Base-by-base conservation (phyloP, 1,140 invertebrate genomes). In the Leptinotarsa texana region DNA sequence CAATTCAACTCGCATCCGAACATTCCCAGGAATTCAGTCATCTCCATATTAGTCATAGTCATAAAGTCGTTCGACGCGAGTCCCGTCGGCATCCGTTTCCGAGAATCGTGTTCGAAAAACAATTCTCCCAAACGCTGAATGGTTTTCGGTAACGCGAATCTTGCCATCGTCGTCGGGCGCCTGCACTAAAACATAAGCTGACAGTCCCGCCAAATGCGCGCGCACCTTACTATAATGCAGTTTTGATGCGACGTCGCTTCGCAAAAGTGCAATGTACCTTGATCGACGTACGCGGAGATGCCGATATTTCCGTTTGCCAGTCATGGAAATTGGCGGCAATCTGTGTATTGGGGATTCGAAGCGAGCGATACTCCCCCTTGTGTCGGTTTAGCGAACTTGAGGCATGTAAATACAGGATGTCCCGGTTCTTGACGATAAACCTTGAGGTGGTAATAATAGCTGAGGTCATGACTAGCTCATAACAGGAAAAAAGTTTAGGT, bases 41-140 rank as follows among this genome's bases (percentile, higher is more conserved):
- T 57, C 51, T 47, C 66, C 66, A 47, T 68, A 68, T 68, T 22
- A 68, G 66, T 68, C 66, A 68, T 68, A 42, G 66, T 57, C 66
- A 68, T 68, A 68, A 42, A 68, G 24, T 68, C 15, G n/a, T 47
- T 42, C 13, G 21, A 65, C 13, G 22, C 66, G 15, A 24, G 24
- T 68, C 42, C n/a, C 66, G 27, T n/a, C 15, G n/a, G 18, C 24
- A 21, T n/a, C 66, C 66, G 33, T 24, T 33, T 22, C 24, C 66
- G 66, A 27, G 66, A 42, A 27, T 68, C 15, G 42, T 17, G n/a
- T 18, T 49, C 24, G 42, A 68, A 68, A 68, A 68, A 68, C 66
- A 68, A 33, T 68, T 68, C 42, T 6, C 33, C n/a, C 18, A 18
- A 68, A n/a, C 66, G 66, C 3, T 18, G 24, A 68, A 47, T 68